Evolutionary conservation across 2,888 invertebrate species (phyloP).

Genomic region (Stenotaenia linearis): DNA sequence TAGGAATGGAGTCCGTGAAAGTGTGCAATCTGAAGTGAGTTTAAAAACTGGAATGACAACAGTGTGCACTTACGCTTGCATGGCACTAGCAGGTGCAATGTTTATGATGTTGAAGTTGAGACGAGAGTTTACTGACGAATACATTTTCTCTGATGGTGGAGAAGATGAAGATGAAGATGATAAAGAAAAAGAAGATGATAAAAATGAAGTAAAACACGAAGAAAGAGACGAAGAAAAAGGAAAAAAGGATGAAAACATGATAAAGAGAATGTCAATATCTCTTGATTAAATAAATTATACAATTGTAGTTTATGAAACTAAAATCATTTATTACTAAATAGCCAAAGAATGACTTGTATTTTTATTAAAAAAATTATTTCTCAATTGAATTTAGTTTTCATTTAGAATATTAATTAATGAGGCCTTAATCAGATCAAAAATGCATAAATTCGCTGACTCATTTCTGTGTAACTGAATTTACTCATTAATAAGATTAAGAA

Average conservation of each 20-base stretch:
- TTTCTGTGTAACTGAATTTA: no score
- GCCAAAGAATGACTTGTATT: no score
- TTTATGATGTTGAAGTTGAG: not conserved
- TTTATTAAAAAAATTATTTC: no score
- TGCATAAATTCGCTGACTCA: no score
- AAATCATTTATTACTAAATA: no score
- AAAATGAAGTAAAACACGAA: no score
- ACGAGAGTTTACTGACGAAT: not conserved
- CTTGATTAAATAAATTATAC: not conserved
- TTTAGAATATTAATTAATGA: no score
- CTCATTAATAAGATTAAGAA: no score
- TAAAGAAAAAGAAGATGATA: not conserved
- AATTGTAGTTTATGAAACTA: no score
- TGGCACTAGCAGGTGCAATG: not conserved
- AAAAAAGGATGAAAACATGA: not conserved
- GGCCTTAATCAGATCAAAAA: no score
- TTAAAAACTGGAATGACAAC: not conserved
- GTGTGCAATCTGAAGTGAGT: not conserved
- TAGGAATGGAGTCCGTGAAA: conserved; percentile 22
- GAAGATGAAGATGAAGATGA: not conserved
- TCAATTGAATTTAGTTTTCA: no score
- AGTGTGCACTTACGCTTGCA: not conserved
- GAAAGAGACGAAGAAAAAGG: not conserved
- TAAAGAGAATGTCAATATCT: not conserved
- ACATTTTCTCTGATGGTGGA: not conserved